phyloP scores from a whole-genome alignment of 2,113 vertebrate species.

The Canis aureus region DNA sequence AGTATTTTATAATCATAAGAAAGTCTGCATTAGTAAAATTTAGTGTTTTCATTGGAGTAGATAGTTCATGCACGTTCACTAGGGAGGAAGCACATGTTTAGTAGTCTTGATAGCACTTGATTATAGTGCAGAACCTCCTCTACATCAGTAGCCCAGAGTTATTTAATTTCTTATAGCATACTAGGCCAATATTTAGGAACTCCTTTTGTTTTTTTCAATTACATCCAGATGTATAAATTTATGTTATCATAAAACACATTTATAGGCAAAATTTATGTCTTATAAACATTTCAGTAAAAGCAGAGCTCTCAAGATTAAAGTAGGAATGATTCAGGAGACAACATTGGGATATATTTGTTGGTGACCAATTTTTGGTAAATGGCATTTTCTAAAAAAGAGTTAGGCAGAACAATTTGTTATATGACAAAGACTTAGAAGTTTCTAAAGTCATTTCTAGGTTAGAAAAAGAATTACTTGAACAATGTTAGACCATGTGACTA shows the following conservation, averaged over 20 bases:
- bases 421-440: conserved; percentile 50
- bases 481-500: neutral
- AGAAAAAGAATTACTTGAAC: conserved; percentile 37
- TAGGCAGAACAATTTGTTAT: conserved; percentile 23
- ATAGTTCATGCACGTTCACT: neutral
- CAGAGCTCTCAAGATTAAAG: conserved; percentile 22
- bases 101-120: neutral
- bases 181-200: neutral
- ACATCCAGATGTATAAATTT: neutral
- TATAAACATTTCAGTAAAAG: conserved; percentile 51
- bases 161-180: neutral
- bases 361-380: conserved; percentile 48
- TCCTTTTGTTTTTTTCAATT: neutral
- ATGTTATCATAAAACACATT: conserved; percentile 36
- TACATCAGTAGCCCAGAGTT: neutral
- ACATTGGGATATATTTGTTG: neutral
- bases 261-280: neutral
- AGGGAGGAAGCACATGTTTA: neutral
- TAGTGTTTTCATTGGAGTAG: neutral
- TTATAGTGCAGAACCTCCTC: neutral
- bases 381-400: conserved; percentile 49
- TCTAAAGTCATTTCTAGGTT: conserved; percentile 35
- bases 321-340: neutral
- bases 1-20: conserved; percentile 46
- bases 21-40: neutral